Percentiles rank a stretch among this genome's conserved stretches.
phyloP scores from a whole-genome alignment of 1,140 invertebrate species.

The Plectrocnemia conspersa region DNA sequence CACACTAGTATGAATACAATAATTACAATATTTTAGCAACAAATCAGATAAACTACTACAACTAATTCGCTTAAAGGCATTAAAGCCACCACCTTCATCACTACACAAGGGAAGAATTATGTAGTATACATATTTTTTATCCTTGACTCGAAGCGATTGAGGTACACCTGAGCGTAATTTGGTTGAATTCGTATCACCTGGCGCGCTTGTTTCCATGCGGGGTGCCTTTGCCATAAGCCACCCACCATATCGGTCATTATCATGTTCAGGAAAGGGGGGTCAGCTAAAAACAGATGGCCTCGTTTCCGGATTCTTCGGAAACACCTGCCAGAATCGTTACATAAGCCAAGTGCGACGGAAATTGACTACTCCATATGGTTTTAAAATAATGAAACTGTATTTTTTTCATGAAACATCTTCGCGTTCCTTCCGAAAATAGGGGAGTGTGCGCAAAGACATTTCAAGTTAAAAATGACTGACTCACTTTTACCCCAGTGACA shows the following conservation, averaged over 20 bases:
- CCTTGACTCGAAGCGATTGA: background rate
- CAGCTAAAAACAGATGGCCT: background rate
- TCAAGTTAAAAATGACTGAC: background rate
- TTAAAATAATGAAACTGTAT: too few relatives aligned
- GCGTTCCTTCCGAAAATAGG: background rate
- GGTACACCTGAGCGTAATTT: background rate
- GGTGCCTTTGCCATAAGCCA: background rate
- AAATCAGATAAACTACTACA: too few relatives aligned
- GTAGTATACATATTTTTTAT: slow-evolving; percentile 13
- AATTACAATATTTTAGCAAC: too few relatives aligned
- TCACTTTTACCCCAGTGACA: too few relatives aligned
- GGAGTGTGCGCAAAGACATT: background rate
- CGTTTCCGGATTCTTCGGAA: too few relatives aligned
- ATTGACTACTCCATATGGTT: too few relatives aligned
- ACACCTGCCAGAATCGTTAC: too few relatives aligned
- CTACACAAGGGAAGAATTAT: background rate
- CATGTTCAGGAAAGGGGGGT: background rate
- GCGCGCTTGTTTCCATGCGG: background rate
- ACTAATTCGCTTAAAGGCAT: too few relatives aligned
- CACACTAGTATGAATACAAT: too few relatives aligned
- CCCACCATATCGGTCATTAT: background rate
- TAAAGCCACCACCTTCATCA: too few relatives aligned
- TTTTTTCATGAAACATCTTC: background rate
- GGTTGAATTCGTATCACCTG: slow-evolving; percentile 1
- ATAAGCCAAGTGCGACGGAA: too few relatives aligned